Percentiles rank a stretch among this genome's conserved stretches.
Evolutionary conservation across 2,113 vertebrate species (phyloP).

Genomic region (Origma solitaria): DNA sequence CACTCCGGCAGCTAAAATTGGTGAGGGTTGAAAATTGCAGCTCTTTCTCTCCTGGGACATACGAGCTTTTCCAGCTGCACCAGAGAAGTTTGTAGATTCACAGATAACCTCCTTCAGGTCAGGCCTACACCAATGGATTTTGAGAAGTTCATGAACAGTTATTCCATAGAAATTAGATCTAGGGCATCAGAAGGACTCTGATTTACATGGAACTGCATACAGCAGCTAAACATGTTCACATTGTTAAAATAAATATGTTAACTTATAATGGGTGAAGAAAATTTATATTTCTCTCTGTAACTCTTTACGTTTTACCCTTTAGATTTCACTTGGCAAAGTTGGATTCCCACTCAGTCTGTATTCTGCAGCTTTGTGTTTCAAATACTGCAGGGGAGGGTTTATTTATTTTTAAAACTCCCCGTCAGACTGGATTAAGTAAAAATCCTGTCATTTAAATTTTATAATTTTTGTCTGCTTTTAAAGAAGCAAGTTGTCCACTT

Average conservation of each 20-base stretch:
- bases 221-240: neutral
- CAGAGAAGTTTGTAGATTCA: neutral
- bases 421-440: neutral
- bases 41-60: constrained; percentile 5
- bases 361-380: neutral
- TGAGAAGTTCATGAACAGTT: neutral
- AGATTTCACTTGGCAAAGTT: neutral
- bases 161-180: neutral
- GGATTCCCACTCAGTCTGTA: neutral
- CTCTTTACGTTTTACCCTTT: neutral
- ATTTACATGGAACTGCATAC: neutral
- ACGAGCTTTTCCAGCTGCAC: constrained; percentile 44
- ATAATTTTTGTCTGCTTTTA: neutral
- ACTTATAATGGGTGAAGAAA: neutral
- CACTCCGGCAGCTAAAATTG: neutral
- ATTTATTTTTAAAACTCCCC: constrained; percentile 32
- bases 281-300: neutral
- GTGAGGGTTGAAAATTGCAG: neutral
- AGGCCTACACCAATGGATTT: neutral
- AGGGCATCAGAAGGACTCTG: neutral
- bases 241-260: neutral
- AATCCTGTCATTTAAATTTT: neutral
- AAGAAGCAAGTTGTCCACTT: neutral
- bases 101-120: constrained; percentile 6
- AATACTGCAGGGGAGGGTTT: neutral